A percentile compares a stretch with the other conserved stretches of the same genome.
Evolutionary conservation across 2,113 vertebrate species (phyloP).

Genomic region (Eptesicus fuscus): DNA sequence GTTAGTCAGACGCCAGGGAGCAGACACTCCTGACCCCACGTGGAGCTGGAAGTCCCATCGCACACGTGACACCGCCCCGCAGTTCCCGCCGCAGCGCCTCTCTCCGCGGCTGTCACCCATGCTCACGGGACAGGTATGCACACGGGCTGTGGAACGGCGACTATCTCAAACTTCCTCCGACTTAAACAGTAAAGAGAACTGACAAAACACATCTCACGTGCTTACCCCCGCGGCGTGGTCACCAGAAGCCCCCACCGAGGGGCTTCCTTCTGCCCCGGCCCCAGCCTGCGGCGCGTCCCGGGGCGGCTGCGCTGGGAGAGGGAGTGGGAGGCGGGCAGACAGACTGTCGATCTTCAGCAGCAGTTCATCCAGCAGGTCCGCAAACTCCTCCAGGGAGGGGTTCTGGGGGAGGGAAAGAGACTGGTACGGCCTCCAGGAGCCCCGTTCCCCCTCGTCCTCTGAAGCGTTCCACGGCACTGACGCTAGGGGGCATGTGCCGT

Average conservation of each 20-base stretch:
- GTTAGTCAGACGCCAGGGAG: not conserved
- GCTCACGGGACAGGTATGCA: not conserved
- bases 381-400: conserved; percentile 84
- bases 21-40: rapidly evolving
- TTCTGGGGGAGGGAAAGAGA: conserved; percentile 70
- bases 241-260: rapidly evolving
- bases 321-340: conserved; percentile 74
- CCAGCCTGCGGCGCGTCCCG: not conserved
- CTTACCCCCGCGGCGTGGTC: not conserved
- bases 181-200: not conserved
- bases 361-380: conserved; percentile 84
- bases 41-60: not conserved
- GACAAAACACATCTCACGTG: not conserved
- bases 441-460: not conserved
- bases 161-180: not conserved
- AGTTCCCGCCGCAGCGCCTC: not conserved
- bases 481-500: not conserved
- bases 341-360: conserved; percentile 80
- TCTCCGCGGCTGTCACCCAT: not conserved
- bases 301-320: conserved; percentile 50
- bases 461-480: rapidly evolving
- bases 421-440: not conserved
- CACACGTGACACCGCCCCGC: no score
- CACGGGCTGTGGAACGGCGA: not conserved
- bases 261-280: rapidly evolving